Conservation (phyloP, 2,888 invertebrate species). For the Conchocele bisecta region DNA sequence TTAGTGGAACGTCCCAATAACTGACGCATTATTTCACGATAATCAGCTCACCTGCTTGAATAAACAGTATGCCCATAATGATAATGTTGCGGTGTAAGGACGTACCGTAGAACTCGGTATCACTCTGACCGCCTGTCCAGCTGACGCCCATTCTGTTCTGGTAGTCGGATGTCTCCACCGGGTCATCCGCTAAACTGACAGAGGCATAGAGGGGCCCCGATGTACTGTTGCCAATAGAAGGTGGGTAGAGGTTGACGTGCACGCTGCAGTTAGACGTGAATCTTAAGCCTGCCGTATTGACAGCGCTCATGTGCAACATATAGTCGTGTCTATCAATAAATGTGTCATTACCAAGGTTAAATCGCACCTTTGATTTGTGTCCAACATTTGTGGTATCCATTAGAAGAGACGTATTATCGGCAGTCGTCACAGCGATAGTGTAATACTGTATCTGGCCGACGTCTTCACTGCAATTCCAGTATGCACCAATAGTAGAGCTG, state of each 20-base stretch:
- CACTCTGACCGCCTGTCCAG: constrained; percentile 41
- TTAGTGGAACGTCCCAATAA: no score
- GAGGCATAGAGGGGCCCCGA: constrained; percentile 27
- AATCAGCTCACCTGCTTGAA: no score
- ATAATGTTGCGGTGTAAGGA: no score
- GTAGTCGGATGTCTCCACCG: constrained; percentile 10
- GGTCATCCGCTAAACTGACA: not conserved
- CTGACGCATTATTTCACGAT: no score
- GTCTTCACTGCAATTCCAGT: constrained; percentile 65
- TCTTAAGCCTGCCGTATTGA: constrained; percentile 53
- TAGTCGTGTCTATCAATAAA: constrained; percentile 55
- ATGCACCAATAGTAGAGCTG: constrained; percentile 61
- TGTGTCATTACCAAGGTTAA: constrained; percentile 26
- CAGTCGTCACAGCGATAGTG: constrained; percentile 49
- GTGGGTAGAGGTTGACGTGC: constrained; percentile 33
- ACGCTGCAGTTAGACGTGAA: constrained; percentile 23
- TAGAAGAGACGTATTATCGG: constrained; percentile 14
- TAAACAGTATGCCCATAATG: no score
- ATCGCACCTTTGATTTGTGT: constrained; percentile 22
- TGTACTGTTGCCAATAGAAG: constrained; percentile 18
- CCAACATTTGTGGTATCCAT: constrained; percentile 47
- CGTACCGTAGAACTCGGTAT: constrained; percentile 49
- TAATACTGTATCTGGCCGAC: constrained; percentile 54
- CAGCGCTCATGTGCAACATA: constrained; percentile 48
- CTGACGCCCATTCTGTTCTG: constrained; percentile 39